Base-by-base conservation (phyloP, 2,888 invertebrate genomes). In the Pemphredon lugubris region DNA sequence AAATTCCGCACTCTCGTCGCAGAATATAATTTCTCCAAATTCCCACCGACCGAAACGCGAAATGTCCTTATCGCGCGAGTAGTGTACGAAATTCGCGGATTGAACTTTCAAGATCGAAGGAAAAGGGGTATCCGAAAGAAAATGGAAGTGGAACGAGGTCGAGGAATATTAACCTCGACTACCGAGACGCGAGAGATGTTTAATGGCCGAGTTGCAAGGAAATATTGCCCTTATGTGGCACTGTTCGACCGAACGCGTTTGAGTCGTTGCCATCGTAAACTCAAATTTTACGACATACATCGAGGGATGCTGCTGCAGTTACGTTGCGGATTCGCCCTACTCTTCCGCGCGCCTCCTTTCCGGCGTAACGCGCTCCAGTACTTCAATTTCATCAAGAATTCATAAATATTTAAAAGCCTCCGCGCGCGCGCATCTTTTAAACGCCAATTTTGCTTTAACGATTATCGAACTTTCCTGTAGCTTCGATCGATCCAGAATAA, bases 201-300 rank as follows among this genome's bases (percentile, higher is more conserved):
- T 57, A 59, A 75, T 47, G 44, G 44, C 23, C 34, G 60, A 44
- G 32, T 63, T 23, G 23, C 45, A 40, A 55, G 44, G 7, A 42
- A 23, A 59, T 65, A 47, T 37, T 40, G 42, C 16, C 61, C 30
- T 20, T 39, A 13, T 55, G 48, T 54, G 44, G 45, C 14, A 26
- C 37, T 0, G 45, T 66, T 57, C 39, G 42, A 48, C 18, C 23
- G 65, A 54, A 40, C 39, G 14, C 32, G 54, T 58, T 39, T 53
- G 47, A 39, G 39, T 21, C 18, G 45, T 63, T 45, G 55, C 50
- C 51, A 47, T 61, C 61, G 39, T 75, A 61, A 75, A 70, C 32
- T 59, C 50, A 9, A 42, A 32, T 40, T 66, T 71, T 20, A 30
- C 40, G 61, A 55, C 39, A 58, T 13, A 30, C 55, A 34, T 48